Conservation (phyloP, 30 jellyfish, hydroid and myxozoan species). For the Chrysaora quinquecirrha region DNA sequence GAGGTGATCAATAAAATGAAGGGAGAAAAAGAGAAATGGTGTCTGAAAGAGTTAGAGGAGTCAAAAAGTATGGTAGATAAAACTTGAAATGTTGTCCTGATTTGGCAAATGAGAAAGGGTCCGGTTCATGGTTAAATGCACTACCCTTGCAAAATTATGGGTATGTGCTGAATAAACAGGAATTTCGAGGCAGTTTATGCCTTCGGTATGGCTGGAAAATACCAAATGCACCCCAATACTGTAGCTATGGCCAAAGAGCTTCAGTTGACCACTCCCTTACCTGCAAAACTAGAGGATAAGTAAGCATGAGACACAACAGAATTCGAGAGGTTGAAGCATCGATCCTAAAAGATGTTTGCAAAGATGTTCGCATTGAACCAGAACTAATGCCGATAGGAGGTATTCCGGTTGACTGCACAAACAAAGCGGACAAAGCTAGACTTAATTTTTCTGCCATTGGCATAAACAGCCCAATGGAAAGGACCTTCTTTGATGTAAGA, state of each 20-base stretch:
- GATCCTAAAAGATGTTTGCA: not conserved
- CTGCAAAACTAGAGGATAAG: conserved; percentile 1
- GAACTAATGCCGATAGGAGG: not conserved
- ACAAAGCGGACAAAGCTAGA: not conserved
- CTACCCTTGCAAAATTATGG: not conserved
- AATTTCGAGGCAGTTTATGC: not conserved
- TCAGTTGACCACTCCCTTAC: not conserved
- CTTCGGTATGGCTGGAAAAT: conserved; percentile 13
- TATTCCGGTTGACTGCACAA: not conserved
- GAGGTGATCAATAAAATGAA: no score
- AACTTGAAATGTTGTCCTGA: not conserved
- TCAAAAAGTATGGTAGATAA: not conserved
- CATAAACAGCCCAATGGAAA: not conserved
- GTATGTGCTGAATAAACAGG: not conserved
- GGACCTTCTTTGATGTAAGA: conserved; percentile 5
- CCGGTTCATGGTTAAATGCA: not conserved
- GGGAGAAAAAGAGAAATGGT: no score
- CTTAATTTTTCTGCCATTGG: not conserved
- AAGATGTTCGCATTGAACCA: conserved; percentile 11
- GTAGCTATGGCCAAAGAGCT: not conserved
- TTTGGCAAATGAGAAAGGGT: not conserved
- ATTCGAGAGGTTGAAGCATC: not conserved
- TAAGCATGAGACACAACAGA: not conserved
- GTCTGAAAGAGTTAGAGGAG: not conserved
- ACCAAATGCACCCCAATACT: not conserved